Evolutionary conservation across 2,113 vertebrate species (phyloP).

Genomic region (Neopipo cinnamomea): DNA sequence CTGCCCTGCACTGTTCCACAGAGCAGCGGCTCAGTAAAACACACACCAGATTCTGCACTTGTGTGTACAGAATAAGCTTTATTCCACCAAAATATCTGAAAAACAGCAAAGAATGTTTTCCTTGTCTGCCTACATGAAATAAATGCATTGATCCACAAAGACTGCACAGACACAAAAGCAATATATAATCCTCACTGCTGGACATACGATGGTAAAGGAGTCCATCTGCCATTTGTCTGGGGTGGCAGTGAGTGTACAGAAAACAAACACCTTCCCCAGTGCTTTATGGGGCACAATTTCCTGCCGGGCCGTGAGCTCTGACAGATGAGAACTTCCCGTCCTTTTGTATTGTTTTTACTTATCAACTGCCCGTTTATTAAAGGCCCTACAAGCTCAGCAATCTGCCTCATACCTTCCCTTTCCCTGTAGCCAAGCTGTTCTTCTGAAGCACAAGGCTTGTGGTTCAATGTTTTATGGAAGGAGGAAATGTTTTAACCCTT

Average conservation of each 20-base stretch:
- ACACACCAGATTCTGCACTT: neutral
- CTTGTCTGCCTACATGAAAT: neutral
- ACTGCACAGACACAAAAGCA: neutral
- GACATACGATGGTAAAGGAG: neutral
- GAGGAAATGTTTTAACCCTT: slow-evolving; percentile 25
- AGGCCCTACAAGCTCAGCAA: slow-evolving; percentile 46
- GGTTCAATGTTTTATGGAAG: slow-evolving; percentile 31
- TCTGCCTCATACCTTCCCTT: slow-evolving; percentile 28
- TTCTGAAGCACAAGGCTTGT: slow-evolving; percentile 46
- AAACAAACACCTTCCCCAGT: slow-evolving; percentile 45
- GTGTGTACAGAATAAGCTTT: neutral
- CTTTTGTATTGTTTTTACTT: slow-evolving; percentile 72
- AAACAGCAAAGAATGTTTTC: neutral
- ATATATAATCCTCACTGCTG: neutral
- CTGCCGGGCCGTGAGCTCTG: slow-evolving; percentile 55
- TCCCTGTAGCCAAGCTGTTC: slow-evolving; percentile 40
- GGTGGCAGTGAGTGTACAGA: slow-evolving; percentile 21
- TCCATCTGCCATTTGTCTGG: slow-evolving; percentile 47
- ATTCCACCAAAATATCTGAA: neutral
- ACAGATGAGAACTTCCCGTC: slow-evolving; percentile 67
- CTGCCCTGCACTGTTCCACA: neutral
- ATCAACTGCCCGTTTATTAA: slow-evolving; percentile 75
- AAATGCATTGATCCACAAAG: neutral
- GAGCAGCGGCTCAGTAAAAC: neutral
- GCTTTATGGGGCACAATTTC: slow-evolving; percentile 71